Evolutionary conservation across 2,797 vertebrate genomes (phyloP).

Genomic region (Silurus lanzhouensis): DNA sequence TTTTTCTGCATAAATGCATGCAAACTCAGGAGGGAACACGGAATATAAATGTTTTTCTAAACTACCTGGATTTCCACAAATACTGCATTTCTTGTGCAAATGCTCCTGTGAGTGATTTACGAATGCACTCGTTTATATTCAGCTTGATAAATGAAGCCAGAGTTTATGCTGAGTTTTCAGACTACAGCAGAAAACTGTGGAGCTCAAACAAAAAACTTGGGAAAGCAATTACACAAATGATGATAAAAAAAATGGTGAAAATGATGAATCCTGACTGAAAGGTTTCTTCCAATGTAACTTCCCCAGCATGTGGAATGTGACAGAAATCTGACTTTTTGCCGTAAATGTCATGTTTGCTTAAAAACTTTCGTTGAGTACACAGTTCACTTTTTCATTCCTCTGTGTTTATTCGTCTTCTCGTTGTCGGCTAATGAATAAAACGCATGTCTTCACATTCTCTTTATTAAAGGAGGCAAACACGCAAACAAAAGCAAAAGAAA

Average conservation of each 20-base stretch:
- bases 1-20: not conserved
- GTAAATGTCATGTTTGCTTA: not conserved
- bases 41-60: not conserved
- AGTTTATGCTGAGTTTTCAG: not conserved
- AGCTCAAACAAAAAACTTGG: not conserved
- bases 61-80: not conserved
- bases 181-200: not conserved
- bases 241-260: not conserved
- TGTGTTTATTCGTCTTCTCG: conserved; percentile 20
- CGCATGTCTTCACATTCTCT: conserved; percentile 34
- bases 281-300: not conserved
- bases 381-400: not conserved
- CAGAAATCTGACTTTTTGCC: not conserved
- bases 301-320: not conserved
- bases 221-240: not conserved
- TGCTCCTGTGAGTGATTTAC: not conserved
- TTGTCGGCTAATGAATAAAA: conserved; percentile 55
- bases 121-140: not conserved
- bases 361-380: conserved; percentile 12
- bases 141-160: not conserved
- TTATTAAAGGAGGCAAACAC: not conserved
- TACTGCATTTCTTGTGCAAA: not conserved
- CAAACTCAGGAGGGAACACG: not conserved
- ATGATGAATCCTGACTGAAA: not conserved
- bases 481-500: conserved; percentile 1